Conservation (phyloP, 2,797 vertebrate genomes). For the Yasuhikotakia modesta region DNA sequence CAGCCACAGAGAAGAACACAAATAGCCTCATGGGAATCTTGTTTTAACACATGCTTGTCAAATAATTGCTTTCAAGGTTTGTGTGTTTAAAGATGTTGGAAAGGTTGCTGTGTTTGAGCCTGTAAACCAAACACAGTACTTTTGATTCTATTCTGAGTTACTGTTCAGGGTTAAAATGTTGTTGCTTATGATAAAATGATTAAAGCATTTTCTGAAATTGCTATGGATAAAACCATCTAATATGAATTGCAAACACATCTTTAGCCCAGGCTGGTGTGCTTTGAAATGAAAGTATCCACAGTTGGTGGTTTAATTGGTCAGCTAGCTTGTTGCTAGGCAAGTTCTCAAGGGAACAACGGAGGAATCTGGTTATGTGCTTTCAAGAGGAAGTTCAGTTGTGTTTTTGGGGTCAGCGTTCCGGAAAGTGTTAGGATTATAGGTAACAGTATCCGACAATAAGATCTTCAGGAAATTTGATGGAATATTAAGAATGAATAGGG, state of each 20-base stretch:
- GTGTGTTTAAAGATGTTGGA: neutral
- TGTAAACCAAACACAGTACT: neutral
- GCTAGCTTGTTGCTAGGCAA: neutral
- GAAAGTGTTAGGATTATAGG: neutral
- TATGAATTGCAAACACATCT: neutral
- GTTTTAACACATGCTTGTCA: conserved; percentile 3
- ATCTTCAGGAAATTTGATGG: neutral
- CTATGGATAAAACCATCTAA: neutral
- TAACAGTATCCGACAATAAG: neutral
- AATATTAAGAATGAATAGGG: conserved; percentile 4
- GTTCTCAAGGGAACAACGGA: neutral
- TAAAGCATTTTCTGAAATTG: neutral
- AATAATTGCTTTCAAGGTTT: neutral
- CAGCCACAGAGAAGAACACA: neutral
- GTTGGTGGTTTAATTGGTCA: neutral
- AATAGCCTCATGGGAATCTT: neutral
- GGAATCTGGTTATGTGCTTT: neutral
- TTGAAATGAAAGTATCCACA: neutral
- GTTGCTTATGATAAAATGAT: neutral
- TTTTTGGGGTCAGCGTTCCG: neutral
- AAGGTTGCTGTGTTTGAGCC: neutral
- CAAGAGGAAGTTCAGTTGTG: too few relatives aligned
- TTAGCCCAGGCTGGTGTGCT: neutral
- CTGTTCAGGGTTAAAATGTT: too few relatives aligned
- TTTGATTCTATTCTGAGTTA: neutral